phyloP scores from a whole-genome alignment of 1,140 invertebrate species.

The Heliconius eleuchia region DNA sequence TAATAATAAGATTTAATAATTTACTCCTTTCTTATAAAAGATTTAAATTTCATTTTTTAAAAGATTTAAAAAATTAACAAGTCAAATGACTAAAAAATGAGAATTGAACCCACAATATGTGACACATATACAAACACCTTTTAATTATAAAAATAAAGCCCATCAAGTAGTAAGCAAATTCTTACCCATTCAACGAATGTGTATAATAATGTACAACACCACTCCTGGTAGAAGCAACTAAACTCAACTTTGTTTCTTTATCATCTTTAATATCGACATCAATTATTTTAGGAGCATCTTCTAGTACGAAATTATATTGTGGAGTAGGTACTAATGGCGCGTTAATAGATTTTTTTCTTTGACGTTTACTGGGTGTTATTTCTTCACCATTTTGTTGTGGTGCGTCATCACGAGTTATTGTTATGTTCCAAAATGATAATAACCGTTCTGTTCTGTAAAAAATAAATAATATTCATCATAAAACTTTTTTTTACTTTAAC shows the following conservation, averaged over 20 bases:
- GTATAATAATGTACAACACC: conserved; percentile 90
- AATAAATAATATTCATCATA: background rate
- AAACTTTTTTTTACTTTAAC: background rate
- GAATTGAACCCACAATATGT: no score
- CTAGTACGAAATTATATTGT: conserved; percentile 84
- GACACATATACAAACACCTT: no score
- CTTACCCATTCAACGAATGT: conserved; percentile 87
- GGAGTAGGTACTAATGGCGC: conserved; percentile 52
- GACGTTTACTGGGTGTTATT: conserved; percentile 49
- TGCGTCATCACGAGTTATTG: conserved; percentile 54
- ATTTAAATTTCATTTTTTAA: no score
- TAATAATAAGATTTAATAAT: no score
- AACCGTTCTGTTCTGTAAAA: conserved; percentile 74
- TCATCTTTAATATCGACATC: conserved; percentile 70
- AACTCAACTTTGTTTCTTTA: conserved; percentile 75
- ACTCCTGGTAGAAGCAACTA: conserved; percentile 86
- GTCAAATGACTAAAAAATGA: no score
- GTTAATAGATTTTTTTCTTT: conserved; percentile 56
- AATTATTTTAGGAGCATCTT: conserved; percentile 84
- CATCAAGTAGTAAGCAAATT: conserved; percentile 8
- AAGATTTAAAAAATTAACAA: no score
- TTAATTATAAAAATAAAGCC: no score
- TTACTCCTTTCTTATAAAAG: no score
- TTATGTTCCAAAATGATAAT: conserved; percentile 75
- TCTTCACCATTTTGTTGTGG: conserved; percentile 58